These are phyloP conservation scores for Melanargia galathea DNA, from an alignment of 2,888 invertebrate species.

Conservation along the genomic window DNA sequence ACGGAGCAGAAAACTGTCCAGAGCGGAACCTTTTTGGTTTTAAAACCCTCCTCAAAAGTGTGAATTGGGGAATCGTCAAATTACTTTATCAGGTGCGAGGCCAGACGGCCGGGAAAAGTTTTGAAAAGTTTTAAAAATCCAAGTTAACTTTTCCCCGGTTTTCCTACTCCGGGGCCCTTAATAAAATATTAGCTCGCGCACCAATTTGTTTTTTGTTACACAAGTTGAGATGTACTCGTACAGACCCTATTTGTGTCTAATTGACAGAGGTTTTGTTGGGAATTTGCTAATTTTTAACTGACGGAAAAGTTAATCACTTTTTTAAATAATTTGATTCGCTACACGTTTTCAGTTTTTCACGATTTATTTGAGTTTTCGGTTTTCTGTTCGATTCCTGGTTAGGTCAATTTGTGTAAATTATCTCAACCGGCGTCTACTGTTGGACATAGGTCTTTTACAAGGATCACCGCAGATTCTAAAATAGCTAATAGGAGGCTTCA, in stretches of 20 bases:
- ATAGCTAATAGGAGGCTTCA: too few relatives aligned
- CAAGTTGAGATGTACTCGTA: slow-evolving; percentile 35
- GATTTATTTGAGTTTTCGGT: not conserved
- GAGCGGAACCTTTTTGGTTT: slow-evolving; percentile 57
- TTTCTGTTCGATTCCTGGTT: too few relatives aligned
- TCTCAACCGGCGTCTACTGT: too few relatives aligned
- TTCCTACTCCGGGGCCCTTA: slow-evolving; percentile 55
- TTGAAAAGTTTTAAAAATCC: slow-evolving; percentile 78
- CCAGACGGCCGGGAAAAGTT: slow-evolving; percentile 70
- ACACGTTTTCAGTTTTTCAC: too few relatives aligned
- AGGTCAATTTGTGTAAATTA: too few relatives aligned
- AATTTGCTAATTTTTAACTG: slow-evolving; percentile 31
- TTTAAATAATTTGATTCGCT: not conserved
- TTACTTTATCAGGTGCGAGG: slow-evolving; percentile 77
- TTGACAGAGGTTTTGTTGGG: slow-evolving; percentile 66
- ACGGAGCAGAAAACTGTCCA: slow-evolving; percentile 45
- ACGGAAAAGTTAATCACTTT: slow-evolving; percentile 3
- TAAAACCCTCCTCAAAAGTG: slow-evolving; percentile 78
- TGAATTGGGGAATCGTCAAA: slow-evolving; percentile 77
- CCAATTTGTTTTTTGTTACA: slow-evolving; percentile 63
- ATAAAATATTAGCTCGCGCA: slow-evolving; percentile 72
- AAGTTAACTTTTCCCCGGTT: slow-evolving; percentile 71
- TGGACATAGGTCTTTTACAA: too few relatives aligned
- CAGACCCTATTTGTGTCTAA: slow-evolving; percentile 56
- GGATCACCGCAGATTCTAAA: too few relatives aligned